Base-by-base conservation (phyloP, 2,888 invertebrate species). In the Aricia artaxerxes region DNA sequence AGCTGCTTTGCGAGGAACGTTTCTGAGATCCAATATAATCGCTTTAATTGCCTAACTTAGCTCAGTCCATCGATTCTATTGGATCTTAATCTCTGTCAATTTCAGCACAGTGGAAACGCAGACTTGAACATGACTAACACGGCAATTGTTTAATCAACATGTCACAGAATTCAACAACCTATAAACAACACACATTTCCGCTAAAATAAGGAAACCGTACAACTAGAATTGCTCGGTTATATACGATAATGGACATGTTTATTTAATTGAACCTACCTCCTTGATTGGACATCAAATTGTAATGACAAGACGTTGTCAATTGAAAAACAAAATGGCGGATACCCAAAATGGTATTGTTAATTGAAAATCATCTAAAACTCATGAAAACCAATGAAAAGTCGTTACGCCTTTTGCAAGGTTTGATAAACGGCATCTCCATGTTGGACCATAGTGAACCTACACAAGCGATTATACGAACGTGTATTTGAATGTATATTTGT, bases 271-370 rank as follows among this genome's bases (percentile, higher is more conserved):
- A 44, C 44, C 73, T 73, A 73, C 44, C 44, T 6, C 73, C 73
- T 73, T 44, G 73, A 73, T 73, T 73, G 73, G 73, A 73, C 73
- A 9, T 16, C 73, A 40, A 73, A 73, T 73, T 73, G 40, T 64
- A 64, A 64, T 64, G 64, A 24, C 31, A 64, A 64, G 64, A 44
- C 40, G 1, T 16, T 73, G 24, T 44, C 73, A 16, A 73, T 73
- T 44, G 44, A 73, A 73, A 73, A n/a, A 44, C 44, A 73, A 73
- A 73, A 73, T 73, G 73, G 73, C 44, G 40, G 73, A 73, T 16
- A 40, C n/a, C 64, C 64, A 64, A 64, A 64, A 64, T 64, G 11
- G 64, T 57, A 57, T 16, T 57, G 57, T 4, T 16, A 57, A 57
- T 57, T 57, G 16, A 13, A 57, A 57, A 57, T 57, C 57, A 61